Percentiles rank a stretch among this genome's conserved stretches.
phyloP scores from a whole-genome alignment of 1,140 invertebrate genomes.

The Anagrus nilaparvatae region DNA sequence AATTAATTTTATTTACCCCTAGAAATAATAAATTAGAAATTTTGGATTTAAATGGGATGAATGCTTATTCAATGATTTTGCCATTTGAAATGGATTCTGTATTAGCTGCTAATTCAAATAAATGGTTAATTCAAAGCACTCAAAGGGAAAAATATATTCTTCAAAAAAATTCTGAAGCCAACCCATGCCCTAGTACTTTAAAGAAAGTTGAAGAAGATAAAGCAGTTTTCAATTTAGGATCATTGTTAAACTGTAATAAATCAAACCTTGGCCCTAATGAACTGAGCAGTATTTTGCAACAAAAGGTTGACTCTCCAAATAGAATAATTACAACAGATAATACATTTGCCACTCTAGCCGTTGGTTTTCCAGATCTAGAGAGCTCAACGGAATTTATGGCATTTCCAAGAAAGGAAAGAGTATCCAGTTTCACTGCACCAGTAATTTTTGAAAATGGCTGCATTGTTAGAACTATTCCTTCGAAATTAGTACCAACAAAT shows the following conservation, averaged over 20 bases:
- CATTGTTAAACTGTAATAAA: constrained; percentile 18
- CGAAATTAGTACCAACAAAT: constrained; percentile 21
- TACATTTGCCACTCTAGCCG: constrained; percentile 39
- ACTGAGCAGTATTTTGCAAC: constrained; percentile 26
- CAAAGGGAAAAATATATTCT: constrained; percentile 28
- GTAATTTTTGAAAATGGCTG: constrained; percentile 35
- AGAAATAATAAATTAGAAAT: constrained; percentile 32
- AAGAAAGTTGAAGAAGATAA: constrained; percentile 27
- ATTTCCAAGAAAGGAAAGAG: constrained; percentile 25
- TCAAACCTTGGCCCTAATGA: constrained; percentile 14
- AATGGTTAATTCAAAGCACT: constrained; percentile 35
- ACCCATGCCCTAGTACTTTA: constrained; percentile 33
- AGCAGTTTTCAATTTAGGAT: constrained; percentile 16
- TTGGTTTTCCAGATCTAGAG: constrained; percentile 48
- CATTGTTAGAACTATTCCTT: constrained; percentile 35
- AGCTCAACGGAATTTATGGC: constrained; percentile 28
- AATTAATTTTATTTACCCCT: constrained; percentile 28
- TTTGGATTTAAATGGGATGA: constrained; percentile 32
- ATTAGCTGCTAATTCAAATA: constrained; percentile 25
- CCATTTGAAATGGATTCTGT: constrained; percentile 36
- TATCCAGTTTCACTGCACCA: constrained; percentile 17
- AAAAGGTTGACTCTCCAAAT: constrained; percentile 43
- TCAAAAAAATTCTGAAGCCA: constrained; percentile 20
- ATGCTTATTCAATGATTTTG: constrained; percentile 27
- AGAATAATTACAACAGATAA: constrained; percentile 37